Conservation (phyloP, 2,113 vertebrate genomes). For the Hyaena hyaena region DNA sequence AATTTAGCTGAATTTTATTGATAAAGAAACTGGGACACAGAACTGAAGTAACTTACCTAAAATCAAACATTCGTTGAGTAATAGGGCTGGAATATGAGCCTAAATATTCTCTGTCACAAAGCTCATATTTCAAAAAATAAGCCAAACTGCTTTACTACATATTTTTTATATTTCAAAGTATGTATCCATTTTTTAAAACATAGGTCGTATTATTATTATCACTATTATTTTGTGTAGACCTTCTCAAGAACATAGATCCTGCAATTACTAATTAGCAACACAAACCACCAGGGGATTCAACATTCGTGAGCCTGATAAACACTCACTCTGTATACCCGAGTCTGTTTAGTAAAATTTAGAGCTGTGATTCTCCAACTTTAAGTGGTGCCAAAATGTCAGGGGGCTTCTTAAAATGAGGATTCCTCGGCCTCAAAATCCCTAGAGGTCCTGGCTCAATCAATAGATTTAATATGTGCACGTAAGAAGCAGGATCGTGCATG, state of each 20-base stretch:
- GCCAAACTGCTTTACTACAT: neutral
- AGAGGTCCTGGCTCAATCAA: neutral
- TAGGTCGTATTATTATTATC: neutral
- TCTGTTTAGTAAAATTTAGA: neutral
- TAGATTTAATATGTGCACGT: neutral
- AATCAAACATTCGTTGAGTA: neutral
- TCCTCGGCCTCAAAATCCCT: neutral
- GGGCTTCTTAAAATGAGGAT: neutral
- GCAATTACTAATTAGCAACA: neutral
- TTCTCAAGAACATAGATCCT: neutral
- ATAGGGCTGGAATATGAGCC: neutral
- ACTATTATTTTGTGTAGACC: neutral
- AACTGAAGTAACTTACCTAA: neutral
- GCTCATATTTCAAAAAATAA: neutral
- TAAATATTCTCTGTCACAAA: neutral
- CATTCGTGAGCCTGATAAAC: neutral
- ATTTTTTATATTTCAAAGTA: neutral
- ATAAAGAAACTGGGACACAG: neutral
- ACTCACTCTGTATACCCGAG: neutral
- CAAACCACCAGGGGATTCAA: neutral
- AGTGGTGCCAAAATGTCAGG: neutral
- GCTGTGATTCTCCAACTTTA: neutral
- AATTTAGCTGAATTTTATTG: constrained; percentile 17
- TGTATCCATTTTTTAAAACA: neutral
- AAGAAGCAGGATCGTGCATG: neutral